phyloP scores from a whole-genome alignment of 2,113 vertebrate species.

The Redunca redunca region DNA sequence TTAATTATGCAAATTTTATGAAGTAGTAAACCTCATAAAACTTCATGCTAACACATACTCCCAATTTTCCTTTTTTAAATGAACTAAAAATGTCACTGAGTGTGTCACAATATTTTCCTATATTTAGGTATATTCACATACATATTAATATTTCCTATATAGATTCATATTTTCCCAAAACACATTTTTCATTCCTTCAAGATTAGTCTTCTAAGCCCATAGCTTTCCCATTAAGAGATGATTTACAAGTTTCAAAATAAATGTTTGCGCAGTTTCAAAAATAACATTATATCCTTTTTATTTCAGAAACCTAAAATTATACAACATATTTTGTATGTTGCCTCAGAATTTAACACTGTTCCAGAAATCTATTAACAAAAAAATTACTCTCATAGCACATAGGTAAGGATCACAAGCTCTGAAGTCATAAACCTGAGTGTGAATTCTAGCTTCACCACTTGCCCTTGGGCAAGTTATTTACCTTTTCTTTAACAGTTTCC shows the following conservation, averaged over 20 bases:
- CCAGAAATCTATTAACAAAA: neutral
- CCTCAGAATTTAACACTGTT: neutral
- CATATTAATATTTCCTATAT: neutral
- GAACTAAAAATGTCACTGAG: neutral
- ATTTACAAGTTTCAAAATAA: constrained; percentile 3
- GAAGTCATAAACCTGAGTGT: neutral
- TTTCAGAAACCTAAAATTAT: neutral
- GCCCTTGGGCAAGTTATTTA: neutral
- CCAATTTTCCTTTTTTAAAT: neutral
- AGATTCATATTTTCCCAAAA: neutral
- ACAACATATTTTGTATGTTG: neutral
- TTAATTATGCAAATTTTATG: neutral
- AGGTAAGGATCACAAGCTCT: neutral
- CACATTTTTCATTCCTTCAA: neutral
- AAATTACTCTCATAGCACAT: neutral
- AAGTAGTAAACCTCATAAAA: neutral
- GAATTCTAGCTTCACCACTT: neutral
- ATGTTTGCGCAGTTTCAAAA: neutral
- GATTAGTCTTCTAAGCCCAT: neutral
- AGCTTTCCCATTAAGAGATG: neutral
- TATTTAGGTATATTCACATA: neutral
- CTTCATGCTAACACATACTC: neutral
- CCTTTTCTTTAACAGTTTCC: neutral
- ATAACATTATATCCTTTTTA: neutral
- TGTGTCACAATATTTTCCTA: neutral